A percentile compares a stretch with the other conserved stretches of the same genome.
These are phyloP conservation scores for Acrobasis repandana DNA, from an alignment of 2,888 invertebrate genomes.

Conservation along the genomic window DNA sequence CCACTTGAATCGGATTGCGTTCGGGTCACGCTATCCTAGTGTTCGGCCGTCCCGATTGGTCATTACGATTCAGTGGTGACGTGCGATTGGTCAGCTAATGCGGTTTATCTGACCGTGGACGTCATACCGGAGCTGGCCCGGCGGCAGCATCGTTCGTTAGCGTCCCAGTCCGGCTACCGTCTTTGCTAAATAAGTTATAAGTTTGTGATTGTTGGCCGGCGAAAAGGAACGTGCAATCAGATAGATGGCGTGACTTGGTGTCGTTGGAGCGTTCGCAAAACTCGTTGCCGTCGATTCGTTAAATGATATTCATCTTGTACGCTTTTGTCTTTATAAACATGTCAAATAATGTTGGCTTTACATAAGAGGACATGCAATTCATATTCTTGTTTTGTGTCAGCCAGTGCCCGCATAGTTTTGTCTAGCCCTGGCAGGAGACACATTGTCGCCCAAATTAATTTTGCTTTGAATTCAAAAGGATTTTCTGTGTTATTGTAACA, in stretches of 20 bases:
- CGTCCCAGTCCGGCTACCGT: conserved; percentile 71
- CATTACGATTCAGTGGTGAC: conserved; percentile 70
- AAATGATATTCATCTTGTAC: conserved; percentile 76
- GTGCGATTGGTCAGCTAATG: conserved; percentile 73
- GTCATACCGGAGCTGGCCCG: conserved; percentile 65
- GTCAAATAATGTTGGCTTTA: conserved; percentile 63
- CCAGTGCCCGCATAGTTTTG: conserved; percentile 65
- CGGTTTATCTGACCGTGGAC: conserved; percentile 69
- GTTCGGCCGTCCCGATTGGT: conserved; percentile 71
- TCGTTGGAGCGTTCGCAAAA: conserved; percentile 75
- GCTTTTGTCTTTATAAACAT: conserved; percentile 80
- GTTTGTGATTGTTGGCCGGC: conserved; percentile 67
- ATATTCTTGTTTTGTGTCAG: conserved; percentile 49
- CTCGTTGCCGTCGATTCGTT: conserved; percentile 75
- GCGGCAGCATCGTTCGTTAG: conserved; percentile 76
- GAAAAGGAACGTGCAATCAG: conserved; percentile 71
- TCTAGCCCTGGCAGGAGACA: conserved; percentile 46
- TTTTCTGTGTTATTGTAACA: conserved; percentile 26
- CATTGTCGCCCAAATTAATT: conserved; percentile 35
- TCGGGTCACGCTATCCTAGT: conserved; percentile 82
- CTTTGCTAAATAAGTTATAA: conserved; percentile 81
- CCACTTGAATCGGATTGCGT: conserved; percentile 77
- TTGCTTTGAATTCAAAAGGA: conserved; percentile 48
- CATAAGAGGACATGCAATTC: conserved; percentile 64
- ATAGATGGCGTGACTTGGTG: conserved; percentile 81